A percentile compares a stretch with the other conserved stretches of the same genome.
These are phyloP conservation scores for Gonioctena quinquepunctata DNA, from an alignment of 1,140 invertebrate genomes.

Conservation along the genomic window DNA sequence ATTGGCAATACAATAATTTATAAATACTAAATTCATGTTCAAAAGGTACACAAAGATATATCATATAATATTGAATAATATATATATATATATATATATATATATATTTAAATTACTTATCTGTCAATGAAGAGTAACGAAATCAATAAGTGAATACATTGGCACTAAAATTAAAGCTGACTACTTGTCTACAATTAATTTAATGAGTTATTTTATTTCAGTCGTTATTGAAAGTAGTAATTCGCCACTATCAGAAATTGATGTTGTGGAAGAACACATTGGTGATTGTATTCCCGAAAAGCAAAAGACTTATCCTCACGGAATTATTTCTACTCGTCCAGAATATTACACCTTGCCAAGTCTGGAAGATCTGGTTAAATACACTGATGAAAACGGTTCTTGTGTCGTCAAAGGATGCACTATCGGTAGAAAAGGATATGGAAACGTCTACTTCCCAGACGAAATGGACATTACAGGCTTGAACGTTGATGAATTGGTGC, in stretches of 20 bases:
- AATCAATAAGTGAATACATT: too few species aligned
- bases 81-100: too few species aligned
- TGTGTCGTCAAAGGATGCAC: conserved; percentile 79
- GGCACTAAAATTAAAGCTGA: too few species aligned
- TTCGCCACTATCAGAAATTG: background rate
- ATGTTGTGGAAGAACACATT: conserved; percentile 16
- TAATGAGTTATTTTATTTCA: background rate
- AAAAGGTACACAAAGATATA: too few species aligned
- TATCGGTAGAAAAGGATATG: conserved; percentile 87
- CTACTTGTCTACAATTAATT: too few species aligned
- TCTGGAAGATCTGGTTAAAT: conserved; percentile 70
- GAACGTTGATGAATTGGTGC: conserved; percentile 84
- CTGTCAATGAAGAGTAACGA: too few species aligned
- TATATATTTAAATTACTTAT: too few species aligned
- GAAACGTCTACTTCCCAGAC: conserved; percentile 88
- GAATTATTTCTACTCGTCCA: conserved; percentile 52
- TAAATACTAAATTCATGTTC: too few species aligned
- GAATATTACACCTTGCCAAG: conserved; percentile 86
- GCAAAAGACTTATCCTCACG: conserved; percentile 22
- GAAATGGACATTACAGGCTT: conserved; percentile 85
- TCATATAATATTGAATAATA: too few species aligned
- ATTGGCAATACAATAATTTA: background rate
- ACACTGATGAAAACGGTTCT: conserved; percentile 70
- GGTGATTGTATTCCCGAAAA: background rate
- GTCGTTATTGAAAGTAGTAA: background rate